Conservation (phyloP, 2,113 vertebrate species). For the Hemibagrus wyckioides region DNA sequence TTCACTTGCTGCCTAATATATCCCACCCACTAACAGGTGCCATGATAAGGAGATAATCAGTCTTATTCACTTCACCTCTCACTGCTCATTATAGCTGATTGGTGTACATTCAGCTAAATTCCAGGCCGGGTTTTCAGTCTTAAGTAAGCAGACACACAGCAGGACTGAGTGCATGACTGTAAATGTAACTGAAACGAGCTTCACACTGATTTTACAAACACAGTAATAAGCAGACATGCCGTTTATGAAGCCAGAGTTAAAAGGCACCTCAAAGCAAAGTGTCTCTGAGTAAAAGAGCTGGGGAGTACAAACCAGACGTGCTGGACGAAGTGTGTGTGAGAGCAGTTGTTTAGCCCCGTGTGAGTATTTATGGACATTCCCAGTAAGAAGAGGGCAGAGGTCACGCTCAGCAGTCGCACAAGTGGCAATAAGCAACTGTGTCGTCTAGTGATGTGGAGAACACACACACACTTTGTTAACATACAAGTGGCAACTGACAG, state of each 20-base stretch:
- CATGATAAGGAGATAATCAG: too few species aligned
- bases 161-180: not conserved
- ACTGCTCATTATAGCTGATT: too few species aligned
- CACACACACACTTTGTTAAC: conserved; percentile 25
- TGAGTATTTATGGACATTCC: conserved; percentile 46
- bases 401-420: conserved; percentile 69
- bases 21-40: too few species aligned
- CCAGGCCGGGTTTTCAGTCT: conserved; percentile 22
- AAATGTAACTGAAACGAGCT: not conserved
- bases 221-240: not conserved
- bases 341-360: conserved; percentile 7
- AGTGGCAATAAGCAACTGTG: conserved; percentile 63
- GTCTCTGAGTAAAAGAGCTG: not conserved
- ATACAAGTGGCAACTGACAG: not conserved
- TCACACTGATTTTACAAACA: not conserved
- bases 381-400: conserved; percentile 63
- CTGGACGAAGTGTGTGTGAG: not conserved
- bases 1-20: too few species aligned
- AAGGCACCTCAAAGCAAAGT: not conserved
- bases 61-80: too few species aligned
- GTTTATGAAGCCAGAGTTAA: not conserved
- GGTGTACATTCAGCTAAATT: conserved; percentile 34
- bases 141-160: not conserved
- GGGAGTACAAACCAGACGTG: not conserved
- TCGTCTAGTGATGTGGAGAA: not conserved